Conservation (phyloP, 2,888 invertebrate species). For the Heliothis peltigera region DNA sequence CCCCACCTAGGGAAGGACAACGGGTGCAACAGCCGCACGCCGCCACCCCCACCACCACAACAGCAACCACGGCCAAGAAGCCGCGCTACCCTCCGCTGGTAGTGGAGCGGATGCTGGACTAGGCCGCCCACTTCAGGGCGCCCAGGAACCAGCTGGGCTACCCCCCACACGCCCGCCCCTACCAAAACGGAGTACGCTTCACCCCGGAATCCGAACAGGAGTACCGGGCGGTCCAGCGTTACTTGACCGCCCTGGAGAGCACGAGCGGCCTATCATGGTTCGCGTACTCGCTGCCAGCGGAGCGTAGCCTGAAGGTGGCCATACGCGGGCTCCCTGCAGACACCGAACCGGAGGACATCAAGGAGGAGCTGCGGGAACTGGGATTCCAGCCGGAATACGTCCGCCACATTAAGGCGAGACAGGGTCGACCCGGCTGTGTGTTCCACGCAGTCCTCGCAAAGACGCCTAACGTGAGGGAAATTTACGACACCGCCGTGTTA, state of each 20-base stretch:
- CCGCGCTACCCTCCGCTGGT: constrained; percentile 43
- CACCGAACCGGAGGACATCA: constrained; percentile 19
- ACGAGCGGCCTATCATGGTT: constrained; percentile 39
- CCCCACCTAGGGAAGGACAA: too few relatives aligned
- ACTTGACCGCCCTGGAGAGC: constrained; percentile 33
- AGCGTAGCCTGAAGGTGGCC: constrained; percentile 30
- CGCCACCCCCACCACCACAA: too few relatives aligned
- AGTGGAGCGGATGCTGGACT: constrained; percentile 46
- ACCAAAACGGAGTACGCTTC: constrained; percentile 44
- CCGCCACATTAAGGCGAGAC: constrained; percentile 2
- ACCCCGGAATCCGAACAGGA: constrained; percentile 31
- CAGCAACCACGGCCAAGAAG: too few relatives aligned
- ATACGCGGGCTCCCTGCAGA: constrained; percentile 45
- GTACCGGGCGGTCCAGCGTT: constrained; percentile 40
- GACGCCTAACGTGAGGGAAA: neutral
- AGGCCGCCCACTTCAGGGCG: constrained; percentile 39
- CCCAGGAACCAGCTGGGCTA: constrained; percentile 15
- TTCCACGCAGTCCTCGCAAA: constrained; percentile 22
- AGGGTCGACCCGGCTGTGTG: constrained; percentile 18
- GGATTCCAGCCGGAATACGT: constrained; percentile 14
- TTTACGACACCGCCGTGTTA: neutral
- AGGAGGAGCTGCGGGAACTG: constrained; percentile 10
- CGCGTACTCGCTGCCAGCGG: constrained; percentile 42
- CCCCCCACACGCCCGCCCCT: constrained; percentile 40
- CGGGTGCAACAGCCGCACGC: too few relatives aligned